Evolutionary conservation across 2,113 vertebrate species (phyloP).

Genomic region (Zapus hudsonius): DNA sequence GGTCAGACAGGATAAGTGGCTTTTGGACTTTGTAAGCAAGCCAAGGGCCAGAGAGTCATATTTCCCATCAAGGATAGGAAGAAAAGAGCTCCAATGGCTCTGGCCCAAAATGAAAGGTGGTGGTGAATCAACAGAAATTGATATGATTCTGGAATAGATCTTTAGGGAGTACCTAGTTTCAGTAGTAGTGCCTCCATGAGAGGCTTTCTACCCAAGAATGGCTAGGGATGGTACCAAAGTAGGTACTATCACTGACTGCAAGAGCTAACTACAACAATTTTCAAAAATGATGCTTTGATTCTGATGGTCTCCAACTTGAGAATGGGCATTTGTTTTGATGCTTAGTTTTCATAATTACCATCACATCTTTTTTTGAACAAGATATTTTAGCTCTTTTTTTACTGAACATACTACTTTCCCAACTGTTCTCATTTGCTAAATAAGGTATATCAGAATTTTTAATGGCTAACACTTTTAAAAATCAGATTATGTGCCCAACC

Average conservation of each 20-base stretch:
- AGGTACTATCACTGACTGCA: background rate
- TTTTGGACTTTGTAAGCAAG: background rate
- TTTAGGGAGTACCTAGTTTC: background rate
- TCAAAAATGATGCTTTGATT: background rate
- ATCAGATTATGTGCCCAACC: slow-evolving; percentile 37
- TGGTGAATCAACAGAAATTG: background rate
- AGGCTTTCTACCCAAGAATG: background rate
- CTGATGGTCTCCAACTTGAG: background rate
- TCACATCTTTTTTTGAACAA: slow-evolving; percentile 49
- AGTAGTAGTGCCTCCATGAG: background rate
- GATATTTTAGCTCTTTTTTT: slow-evolving; percentile 53
- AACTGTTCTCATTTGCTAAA: slow-evolving; percentile 56
- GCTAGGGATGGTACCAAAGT: background rate
- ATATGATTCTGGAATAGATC: background rate
- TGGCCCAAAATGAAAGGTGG: background rate
- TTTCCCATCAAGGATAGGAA: background rate
- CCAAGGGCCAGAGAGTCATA: background rate
- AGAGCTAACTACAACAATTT: background rate
- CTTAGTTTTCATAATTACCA: slow-evolving; percentile 38
- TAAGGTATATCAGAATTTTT: slow-evolving; percentile 11
- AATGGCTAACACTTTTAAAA: slow-evolving; percentile 58
- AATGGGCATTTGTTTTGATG: slow-evolving; percentile 25
- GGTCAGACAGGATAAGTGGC: background rate
- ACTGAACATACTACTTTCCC: slow-evolving; percentile 28
- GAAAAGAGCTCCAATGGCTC: background rate